Evolutionary conservation across 2,888 invertebrate species (phyloP).

Genomic region (Rhodophaea formosa): DNA sequence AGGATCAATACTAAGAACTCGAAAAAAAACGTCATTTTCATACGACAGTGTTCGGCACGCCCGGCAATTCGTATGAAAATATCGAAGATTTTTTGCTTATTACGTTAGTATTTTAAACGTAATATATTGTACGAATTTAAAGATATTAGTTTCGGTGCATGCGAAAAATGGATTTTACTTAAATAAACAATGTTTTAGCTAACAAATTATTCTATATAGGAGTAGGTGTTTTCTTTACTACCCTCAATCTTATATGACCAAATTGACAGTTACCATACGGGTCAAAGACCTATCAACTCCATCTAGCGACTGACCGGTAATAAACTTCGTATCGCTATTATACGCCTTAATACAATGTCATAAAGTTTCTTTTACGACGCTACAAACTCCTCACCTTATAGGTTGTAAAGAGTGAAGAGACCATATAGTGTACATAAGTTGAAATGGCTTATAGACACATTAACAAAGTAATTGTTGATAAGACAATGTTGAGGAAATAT

Average conservation of each 20-base stretch:
- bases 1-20: too few species aligned
- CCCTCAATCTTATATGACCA: neutral
- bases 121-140: too few species aligned
- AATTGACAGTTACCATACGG: neutral
- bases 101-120: too few species aligned
- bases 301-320: neutral
- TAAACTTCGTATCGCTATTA: neutral
- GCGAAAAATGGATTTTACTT: too few species aligned
- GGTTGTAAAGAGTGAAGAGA: conserved; percentile 6
- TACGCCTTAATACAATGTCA: conserved; percentile 4
- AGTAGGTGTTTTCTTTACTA: too few species aligned
- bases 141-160: too few species aligned
- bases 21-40: too few species aligned
- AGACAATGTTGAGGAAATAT: neutral
- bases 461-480: neutral
- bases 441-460: conserved; percentile 1
- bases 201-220: too few species aligned
- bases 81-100: too few species aligned
- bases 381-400: neutral
- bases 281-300: neutral
- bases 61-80: too few species aligned
- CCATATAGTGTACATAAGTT: neutral
- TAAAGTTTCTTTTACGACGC: neutral
- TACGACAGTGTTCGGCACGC: too few species aligned
- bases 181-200: too few species aligned